Percentiles rank a stretch among this genome's conserved stretches.
Conservation (phyloP, 2,113 vertebrate species). For the Paratilapia polleni region DNA sequence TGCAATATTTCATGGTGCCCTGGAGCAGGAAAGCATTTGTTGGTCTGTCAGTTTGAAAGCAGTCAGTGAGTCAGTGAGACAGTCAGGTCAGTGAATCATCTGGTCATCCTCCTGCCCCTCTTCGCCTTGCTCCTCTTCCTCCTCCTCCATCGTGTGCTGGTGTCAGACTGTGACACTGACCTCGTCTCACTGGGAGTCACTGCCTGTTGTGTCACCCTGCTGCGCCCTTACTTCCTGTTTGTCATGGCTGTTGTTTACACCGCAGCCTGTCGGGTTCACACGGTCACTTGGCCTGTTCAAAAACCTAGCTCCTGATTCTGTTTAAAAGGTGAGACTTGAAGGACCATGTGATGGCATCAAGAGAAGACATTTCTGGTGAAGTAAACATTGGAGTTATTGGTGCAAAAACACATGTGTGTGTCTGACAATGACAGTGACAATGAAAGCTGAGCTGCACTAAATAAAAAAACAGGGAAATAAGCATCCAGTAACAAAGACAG, state of each 20-base stretch:
- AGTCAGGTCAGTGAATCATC: constrained; percentile 33
- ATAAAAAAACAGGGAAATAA: too few species aligned
- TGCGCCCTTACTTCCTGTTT: constrained; percentile 33
- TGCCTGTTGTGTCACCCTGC: constrained; percentile 5
- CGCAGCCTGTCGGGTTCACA: background rate
- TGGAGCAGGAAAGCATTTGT: background rate
- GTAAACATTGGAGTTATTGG: background rate
- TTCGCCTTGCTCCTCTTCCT: background rate
- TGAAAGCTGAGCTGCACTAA: background rate
- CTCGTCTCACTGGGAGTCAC: constrained; percentile 5
- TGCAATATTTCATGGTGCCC: background rate
- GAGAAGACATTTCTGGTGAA: background rate
- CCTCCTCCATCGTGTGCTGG: background rate
- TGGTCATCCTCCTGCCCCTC: background rate
- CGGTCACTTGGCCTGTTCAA: background rate
- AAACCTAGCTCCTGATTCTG: background rate
- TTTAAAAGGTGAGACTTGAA: background rate
- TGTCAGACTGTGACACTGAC: constrained; percentile 21
- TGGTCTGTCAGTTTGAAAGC: background rate
- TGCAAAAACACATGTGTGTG: background rate
- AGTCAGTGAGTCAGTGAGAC: constrained; percentile 3
- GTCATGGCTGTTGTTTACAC: constrained; percentile 15
- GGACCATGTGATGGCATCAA: background rate
- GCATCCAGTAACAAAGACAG: background rate
- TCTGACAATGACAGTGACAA: too few species aligned